Percentiles rank a stretch among this genome's conserved stretches.
Conservation (phyloP, 2,888 invertebrate genomes). For the Xestia sexstrigata region DNA sequence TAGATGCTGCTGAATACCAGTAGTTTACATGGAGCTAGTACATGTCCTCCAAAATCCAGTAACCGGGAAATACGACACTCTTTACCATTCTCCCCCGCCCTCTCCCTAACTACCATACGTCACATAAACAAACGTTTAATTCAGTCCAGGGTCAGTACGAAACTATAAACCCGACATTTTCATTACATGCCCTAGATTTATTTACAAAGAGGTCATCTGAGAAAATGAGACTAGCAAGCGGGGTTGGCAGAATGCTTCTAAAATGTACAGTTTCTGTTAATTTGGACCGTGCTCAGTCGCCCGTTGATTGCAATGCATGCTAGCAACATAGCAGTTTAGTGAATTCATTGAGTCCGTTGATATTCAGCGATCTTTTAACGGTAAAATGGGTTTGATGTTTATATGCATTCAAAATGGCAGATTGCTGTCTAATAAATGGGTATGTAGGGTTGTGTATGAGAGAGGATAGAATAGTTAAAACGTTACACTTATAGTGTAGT, state of each 20-base stretch:
- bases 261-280: conserved; percentile 77
- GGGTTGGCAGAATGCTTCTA: conserved; percentile 71
- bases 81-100: neutral
- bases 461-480: neutral
- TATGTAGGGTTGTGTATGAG: neutral
- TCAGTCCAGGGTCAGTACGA: neutral
- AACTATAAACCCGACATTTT: conserved; percentile 77
- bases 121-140: conserved; percentile 1
- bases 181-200: conserved; percentile 81
- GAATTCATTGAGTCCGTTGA: conserved; percentile 68
- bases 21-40: neutral
- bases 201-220: conserved; percentile 80
- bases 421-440: conserved; percentile 40
- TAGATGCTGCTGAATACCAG: neutral
- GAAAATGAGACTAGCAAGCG: conserved; percentile 79
- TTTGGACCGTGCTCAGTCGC: conserved; percentile 68
- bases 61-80: neutral
- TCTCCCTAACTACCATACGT: neutral
- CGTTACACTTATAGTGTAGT: neutral
- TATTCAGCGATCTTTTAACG: conserved; percentile 67
- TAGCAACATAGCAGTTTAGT: conserved; percentile 54
- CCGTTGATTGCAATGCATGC: conserved; percentile 60
- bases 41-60: neutral
- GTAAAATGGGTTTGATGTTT: conserved; percentile 61
- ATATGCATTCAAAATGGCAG: conserved; percentile 65